Base-by-base conservation (phyloP, 1,140 invertebrate genomes). In the Drosophila virilis region DNA sequence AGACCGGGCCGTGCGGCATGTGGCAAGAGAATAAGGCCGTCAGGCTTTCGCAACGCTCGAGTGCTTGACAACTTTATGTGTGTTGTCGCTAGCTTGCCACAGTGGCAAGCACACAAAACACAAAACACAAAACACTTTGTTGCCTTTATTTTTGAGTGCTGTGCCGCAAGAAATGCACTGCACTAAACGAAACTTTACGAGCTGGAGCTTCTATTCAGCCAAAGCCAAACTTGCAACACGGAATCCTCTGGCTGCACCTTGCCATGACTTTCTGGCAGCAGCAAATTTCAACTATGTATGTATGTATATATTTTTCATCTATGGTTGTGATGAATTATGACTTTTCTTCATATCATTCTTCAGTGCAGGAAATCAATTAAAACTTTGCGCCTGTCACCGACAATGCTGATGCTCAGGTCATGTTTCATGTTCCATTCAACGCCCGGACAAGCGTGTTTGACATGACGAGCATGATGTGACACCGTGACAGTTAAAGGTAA, bases 61-160 rank as follows among this genome's bases (percentile, higher is more conserved):
- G 81, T 66, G 77, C 62, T 46, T 69, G 73, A 65, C 77, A 88
- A 88, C 65, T 83, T 88, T 88, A 86, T 86, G 75, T 89, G 60
- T 80, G 81, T 80, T 85, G 81, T 85, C 81, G 76, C 82, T 62
- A 72, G 68, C 65, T 77, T 54, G 62, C 69, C 66, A 61, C 65
- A 74, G 58, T 32, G 48, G 40, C 54, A 66, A 51, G 48, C 48
- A 58, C 40, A 43, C 50, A 28, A 45, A 33, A 33, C 45, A 71
- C 72, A 64, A 82, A 68, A 83, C 79, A 76, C 81, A 84, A 81
- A 86, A 88, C 83, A 88, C 84, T 88, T 88, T 88, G 83, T 88
- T 83, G 79, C 82, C 82, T 86, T 86, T 86, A 86, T 81, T 86
- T 28, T 78, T 78, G 74, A 52, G 69, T 45, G 46, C 38, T 55